Percentiles rank a stretch among this genome's conserved stretches.
phyloP scores from a whole-genome alignment of 2,888 invertebrate genomes.

The Drosophila kanekoi region DNA sequence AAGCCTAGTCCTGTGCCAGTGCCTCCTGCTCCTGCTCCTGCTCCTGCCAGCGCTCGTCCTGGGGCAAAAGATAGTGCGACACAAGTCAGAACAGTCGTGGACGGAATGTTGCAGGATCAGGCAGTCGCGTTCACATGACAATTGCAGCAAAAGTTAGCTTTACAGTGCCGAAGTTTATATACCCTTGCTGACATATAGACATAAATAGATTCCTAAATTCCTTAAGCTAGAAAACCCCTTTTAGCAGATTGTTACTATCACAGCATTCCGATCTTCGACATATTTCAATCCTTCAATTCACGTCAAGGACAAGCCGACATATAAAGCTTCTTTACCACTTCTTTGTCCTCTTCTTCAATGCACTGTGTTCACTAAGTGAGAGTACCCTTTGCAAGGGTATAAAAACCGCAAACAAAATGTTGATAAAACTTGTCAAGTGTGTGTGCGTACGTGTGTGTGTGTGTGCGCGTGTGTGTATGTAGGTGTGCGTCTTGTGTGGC shows the following conservation, averaged over 20 bases:
- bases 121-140: conserved; percentile 36
- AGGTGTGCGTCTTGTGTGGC: conserved; percentile 10
- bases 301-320: no score
- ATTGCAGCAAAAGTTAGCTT: conserved; percentile 1
- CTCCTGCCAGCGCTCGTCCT: conserved; percentile 16
- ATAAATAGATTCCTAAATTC: neutral
- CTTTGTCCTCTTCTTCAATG: no score
- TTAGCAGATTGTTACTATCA: no score
- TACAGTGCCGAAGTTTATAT: neutral
- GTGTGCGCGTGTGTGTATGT: neutral
- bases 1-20: conserved; percentile 27
- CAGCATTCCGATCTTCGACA: no score
- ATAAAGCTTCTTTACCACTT: no score
- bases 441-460: conserved; percentile 1
- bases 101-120: conserved; percentile 50
- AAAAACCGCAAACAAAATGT: conserved; percentile 51
- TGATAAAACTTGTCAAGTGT: conserved; percentile 58
- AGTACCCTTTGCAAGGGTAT: neutral
- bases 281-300: no score
- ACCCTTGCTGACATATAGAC: neutral
- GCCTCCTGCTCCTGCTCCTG: conserved; percentile 1
- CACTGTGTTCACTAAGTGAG: no score
- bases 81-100: conserved; percentile 27
- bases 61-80: conserved; percentile 38
- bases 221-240: no score